Evolutionary conservation across 2,797 vertebrate species (phyloP).

Genomic region (Typhlichthys eigenmanni): DNA sequence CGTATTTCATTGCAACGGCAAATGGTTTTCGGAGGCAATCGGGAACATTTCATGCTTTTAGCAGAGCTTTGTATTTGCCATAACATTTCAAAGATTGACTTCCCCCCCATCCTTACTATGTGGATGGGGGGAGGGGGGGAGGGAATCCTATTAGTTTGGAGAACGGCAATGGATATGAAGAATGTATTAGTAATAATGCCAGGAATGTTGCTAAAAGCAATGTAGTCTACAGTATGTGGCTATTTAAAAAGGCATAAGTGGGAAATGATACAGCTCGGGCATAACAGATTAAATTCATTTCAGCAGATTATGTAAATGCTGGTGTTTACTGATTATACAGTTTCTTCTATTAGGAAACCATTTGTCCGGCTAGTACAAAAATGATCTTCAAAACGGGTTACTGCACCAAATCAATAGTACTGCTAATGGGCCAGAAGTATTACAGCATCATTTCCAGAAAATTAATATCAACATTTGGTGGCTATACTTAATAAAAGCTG

Average conservation of each 20-base stretch:
- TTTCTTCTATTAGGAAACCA: constrained; percentile 52
- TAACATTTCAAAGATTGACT: constrained; percentile 64
- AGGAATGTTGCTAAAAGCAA: constrained; percentile 33
- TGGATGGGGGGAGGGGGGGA: neutral
- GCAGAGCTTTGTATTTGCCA: constrained; percentile 55
- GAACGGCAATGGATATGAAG: constrained; percentile 46
- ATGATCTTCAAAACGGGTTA: constrained; percentile 48
- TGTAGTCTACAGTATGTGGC: constrained; percentile 18
- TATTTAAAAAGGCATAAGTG: constrained; percentile 29
- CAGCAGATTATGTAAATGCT: constrained; percentile 45
- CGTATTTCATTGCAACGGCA: constrained; percentile 51
- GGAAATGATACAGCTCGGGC: constrained; percentile 33
- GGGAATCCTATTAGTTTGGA: constrained; percentile 51
- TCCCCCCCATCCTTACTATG: constrained; percentile 25
- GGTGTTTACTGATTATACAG: constrained; percentile 57
- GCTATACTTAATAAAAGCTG: constrained; percentile 15
- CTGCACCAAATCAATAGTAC: constrained; percentile 32
- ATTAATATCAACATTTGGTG: constrained; percentile 14
- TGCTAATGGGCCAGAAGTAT: constrained; percentile 18
- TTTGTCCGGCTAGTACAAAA: constrained; percentile 46
- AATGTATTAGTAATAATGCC: constrained; percentile 54
- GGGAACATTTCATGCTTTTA: constrained; percentile 60
- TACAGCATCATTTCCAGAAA: constrained; percentile 6
- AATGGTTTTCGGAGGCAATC: constrained; percentile 51
- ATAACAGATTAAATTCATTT: constrained; percentile 40